These are phyloP conservation scores for Acropternis orthonyx DNA, from an alignment of 2,797 vertebrate genomes.

Conservation along the genomic window DNA sequence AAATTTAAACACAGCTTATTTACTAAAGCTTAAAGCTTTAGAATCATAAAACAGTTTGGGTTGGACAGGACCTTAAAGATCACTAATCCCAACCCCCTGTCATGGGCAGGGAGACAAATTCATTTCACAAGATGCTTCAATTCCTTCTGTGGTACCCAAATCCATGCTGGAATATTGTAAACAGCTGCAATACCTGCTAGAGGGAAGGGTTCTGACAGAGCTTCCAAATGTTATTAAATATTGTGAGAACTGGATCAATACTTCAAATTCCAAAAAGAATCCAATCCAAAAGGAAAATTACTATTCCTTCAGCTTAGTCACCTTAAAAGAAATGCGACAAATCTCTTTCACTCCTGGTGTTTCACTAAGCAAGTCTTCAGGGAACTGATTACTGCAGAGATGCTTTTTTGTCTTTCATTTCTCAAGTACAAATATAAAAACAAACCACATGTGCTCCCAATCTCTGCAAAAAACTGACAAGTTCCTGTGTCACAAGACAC, in stretches of 20 bases:
- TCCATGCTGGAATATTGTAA: not conserved
- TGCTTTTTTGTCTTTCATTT: not conserved
- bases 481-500: accelerated
- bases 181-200: not conserved
- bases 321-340: not conserved
- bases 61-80: not conserved
- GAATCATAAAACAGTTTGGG: not conserved
- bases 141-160: not conserved
- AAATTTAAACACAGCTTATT: not conserved
- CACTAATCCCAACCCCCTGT: not conserved
- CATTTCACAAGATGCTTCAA: not conserved
- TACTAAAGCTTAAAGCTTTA: not conserved
- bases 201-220: not conserved
- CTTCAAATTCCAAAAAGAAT: not conserved
- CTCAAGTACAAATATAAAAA: not conserved
- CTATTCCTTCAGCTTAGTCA: not conserved
- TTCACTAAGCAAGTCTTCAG: not conserved
- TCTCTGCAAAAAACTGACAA: not conserved
- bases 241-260: not conserved
- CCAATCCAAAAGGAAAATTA: not conserved
- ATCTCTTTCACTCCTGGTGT: not conserved
- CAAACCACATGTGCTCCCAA: not conserved
- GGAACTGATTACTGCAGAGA: not conserved
- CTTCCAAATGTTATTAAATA: not conserved
- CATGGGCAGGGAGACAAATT: not conserved